Conservation (phyloP, 2,888 invertebrate genomes). For the Erannis defoliaria region DNA sequence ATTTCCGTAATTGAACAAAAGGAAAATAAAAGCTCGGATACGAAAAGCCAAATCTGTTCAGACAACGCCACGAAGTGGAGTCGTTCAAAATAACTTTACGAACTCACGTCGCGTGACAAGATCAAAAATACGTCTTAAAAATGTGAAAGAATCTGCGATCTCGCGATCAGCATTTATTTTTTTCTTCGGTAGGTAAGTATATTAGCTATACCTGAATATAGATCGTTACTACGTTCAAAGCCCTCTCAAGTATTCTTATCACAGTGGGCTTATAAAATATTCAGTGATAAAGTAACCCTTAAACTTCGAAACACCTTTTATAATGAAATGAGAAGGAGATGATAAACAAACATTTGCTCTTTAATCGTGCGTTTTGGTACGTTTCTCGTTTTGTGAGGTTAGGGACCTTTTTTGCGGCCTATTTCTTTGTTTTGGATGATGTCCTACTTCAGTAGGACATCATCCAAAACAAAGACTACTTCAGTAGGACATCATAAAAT, state of each 20-base stretch:
- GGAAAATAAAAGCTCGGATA: constrained; percentile 53
- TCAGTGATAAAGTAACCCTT: constrained; percentile 57
- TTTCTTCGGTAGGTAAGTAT: constrained; percentile 53
- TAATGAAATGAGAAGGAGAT: constrained; percentile 41
- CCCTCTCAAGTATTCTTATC: constrained; percentile 66
- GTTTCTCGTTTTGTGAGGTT: constrained; percentile 19
- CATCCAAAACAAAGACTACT: too few species aligned
- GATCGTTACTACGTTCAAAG: constrained; percentile 52
- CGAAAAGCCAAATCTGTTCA: constrained; percentile 46
- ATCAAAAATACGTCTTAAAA: constrained; percentile 48
- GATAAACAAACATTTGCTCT: constrained; percentile 48
- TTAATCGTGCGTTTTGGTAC: constrained; percentile 37
- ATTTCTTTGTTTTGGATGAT: constrained; percentile 26
- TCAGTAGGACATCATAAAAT: too few species aligned
- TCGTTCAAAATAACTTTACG: constrained; percentile 46
- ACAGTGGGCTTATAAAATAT: constrained; percentile 66
- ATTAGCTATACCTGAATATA: too few species aligned
- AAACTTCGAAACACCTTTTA: constrained; percentile 54
- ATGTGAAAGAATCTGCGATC: constrained; percentile 38
- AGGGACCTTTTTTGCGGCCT: constrained; percentile 13
- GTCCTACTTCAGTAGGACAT: constrained; percentile 18
- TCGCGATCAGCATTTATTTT: constrained; percentile 59
- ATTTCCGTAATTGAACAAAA: constrained; percentile 59
- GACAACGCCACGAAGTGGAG: constrained; percentile 49
- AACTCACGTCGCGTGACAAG: constrained; percentile 18